These are phyloP conservation scores for Orbicella faveolata DNA, from an alignment of 64 coral and sea anemone species.

Conservation along the genomic window DNA sequence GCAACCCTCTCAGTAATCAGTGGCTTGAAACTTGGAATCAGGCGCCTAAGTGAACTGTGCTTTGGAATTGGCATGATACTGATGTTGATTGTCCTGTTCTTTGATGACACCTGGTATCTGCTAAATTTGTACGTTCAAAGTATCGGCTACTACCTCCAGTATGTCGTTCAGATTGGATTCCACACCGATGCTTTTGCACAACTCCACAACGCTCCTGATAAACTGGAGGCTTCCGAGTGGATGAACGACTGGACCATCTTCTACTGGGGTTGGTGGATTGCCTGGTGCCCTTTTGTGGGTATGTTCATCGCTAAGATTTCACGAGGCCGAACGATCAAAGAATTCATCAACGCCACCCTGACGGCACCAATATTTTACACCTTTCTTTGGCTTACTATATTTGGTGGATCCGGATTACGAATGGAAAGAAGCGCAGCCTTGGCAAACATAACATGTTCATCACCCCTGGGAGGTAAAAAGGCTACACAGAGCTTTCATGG, in stretches of 20 bases:
- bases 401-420: conserved; percentile 48
- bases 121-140: conserved; percentile 46
- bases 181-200: conserved; percentile 71
- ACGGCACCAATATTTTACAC: conserved; percentile 48
- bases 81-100: conserved; percentile 64
- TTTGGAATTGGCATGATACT: conserved; percentile 56
- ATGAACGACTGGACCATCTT: conserved; percentile 74
- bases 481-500: conserved; percentile 4
- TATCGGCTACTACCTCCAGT: conserved; percentile 58
- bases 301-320: conserved; percentile 67
- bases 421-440: conserved; percentile 64
- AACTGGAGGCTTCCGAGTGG: conserved; percentile 28
- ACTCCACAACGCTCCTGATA: conserved; percentile 41
- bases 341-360: conserved; percentile 60
- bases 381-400: conserved; percentile 56
- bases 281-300: conserved; percentile 62
- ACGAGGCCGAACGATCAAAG: conserved; percentile 49
- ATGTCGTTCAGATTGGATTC: conserved; percentile 44
- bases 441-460: conserved; percentile 42
- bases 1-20: conserved; percentile 61
- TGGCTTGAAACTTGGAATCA: conserved; percentile 60
- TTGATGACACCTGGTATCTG: conserved; percentile 64
- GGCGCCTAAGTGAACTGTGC: conserved; percentile 60
- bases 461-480: conserved; percentile 32
- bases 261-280: conserved; percentile 72